Evolutionary conservation across 2,888 invertebrate species (phyloP).

Genomic region (Amiota minor): DNA sequence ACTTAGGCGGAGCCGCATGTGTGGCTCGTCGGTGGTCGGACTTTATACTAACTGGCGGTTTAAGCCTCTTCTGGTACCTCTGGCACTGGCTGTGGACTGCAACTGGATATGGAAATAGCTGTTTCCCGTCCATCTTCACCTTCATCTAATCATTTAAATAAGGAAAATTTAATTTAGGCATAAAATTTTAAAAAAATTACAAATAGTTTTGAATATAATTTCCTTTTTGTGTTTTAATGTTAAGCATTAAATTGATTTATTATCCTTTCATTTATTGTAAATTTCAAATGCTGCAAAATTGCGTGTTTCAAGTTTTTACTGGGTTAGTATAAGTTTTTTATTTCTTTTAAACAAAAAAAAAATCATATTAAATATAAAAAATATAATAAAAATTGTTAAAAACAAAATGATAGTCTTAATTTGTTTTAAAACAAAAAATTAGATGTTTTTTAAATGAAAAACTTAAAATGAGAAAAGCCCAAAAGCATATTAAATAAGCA

Average conservation of each 20-base stretch:
- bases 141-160: constrained; percentile 64
- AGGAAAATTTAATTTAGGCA: constrained; percentile 2
- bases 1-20: constrained; percentile 80
- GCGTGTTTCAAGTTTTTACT: constrained; percentile 56
- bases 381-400: constrained; percentile 19
- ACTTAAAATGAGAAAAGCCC: constrained; percentile 2
- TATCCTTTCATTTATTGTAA: constrained; percentile 38
- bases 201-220: constrained; percentile 29
- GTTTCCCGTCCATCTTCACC: constrained; percentile 70
- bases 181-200: constrained; percentile 18
- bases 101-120: constrained; percentile 70
- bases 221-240: constrained; percentile 29
- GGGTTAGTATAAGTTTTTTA: constrained; percentile 51
- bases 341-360: constrained; percentile 38
- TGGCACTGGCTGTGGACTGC: constrained; percentile 70
- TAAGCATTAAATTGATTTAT: not conserved
- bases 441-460: constrained; percentile 9
- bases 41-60: no score
- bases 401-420: constrained; percentile 34
- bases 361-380: constrained; percentile 44
- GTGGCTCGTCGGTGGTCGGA: constrained; percentile 76
- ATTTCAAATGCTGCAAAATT: constrained; percentile 46
- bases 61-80: constrained; percentile 79
- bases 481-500: constrained; percentile 10
- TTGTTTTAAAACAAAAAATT: constrained; percentile 37